These are phyloP conservation scores for Catalaphyllia jardinei DNA, from an alignment of 64 coral and sea anemone genomes.

Conservation along the genomic window DNA sequence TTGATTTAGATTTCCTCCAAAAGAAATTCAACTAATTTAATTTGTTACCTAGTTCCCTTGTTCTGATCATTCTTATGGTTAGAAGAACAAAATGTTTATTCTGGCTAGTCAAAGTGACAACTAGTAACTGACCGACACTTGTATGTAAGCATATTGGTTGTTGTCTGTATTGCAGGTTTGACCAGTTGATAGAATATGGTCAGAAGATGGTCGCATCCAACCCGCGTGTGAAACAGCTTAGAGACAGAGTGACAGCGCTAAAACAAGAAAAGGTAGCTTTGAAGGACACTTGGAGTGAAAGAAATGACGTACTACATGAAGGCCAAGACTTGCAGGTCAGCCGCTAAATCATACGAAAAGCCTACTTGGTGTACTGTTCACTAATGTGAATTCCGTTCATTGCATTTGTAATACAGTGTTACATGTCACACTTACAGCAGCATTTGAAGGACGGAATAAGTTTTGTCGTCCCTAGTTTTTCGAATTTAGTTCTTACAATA, in stretches of 20 bases:
- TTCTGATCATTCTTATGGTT: too few species aligned
- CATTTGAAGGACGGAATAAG: neutral
- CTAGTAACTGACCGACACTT: neutral
- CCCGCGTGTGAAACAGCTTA: slow-evolving; percentile 66
- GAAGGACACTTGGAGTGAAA: slow-evolving; percentile 61
- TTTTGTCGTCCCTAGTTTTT: too few species aligned
- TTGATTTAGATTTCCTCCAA: too few species aligned
- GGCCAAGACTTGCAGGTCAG: slow-evolving; percentile 75
- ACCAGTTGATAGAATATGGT: slow-evolving; percentile 84
- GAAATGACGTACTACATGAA: slow-evolving; percentile 81
- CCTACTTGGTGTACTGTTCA: neutral
- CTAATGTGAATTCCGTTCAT: neutral
- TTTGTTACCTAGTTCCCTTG: too few species aligned
- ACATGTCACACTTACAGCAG: neutral
- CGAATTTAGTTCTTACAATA: too few species aligned
- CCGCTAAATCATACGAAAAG: neutral
- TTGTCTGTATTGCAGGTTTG: slow-evolving; percentile 51
- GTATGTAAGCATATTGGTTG: neutral
- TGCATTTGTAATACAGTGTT: neutral
- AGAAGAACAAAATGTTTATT: too few species aligned
- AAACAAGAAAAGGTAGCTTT: slow-evolving; percentile 69
- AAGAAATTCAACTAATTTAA: too few species aligned
- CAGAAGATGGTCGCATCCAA: slow-evolving; percentile 66
- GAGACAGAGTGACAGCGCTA: slow-evolving; percentile 68
- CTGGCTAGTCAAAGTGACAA: neutral